Evolutionary conservation across 2,113 vertebrate genomes (phyloP), one percentile per base, ranked within the genome.

Genomic region (Thamnaconus septentrionalis): DNA sequence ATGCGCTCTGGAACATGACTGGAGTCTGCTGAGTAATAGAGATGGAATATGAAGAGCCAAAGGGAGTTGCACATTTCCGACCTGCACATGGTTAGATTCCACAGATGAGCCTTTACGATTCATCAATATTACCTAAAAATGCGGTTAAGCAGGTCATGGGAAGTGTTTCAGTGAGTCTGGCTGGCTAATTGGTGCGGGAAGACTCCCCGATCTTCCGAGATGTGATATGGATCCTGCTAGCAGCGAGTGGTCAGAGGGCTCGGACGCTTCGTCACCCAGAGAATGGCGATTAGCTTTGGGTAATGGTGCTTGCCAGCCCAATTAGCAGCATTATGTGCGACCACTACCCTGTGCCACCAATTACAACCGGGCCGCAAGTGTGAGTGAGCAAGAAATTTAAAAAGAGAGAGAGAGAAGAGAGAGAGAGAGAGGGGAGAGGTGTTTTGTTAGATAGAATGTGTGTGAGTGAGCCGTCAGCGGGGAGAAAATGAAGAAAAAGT

Each of bases 301-400:
- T 85, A 88, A 89, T 89, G 82, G 84, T 50, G 84, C 87, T 81
- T 86, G 87, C 82, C 79, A 85, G 77, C 62, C 80, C 87, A 89
- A 89, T 89, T 87, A 89, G 82, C 59, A 8, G 77, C 69, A 79
- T 87, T 85, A 89, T 81, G 76, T 86, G 85, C 72, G 85, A 84
- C 80, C 80, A 84, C 76, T 79, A 81, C 75, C 75, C 84, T 73
- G 68, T 71, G 69, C 79, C 73, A 64, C 80, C 86, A 87, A 90
- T 90, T 88, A 88, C 75, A 81, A 75, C 64, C 70, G 65, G 73
- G 56, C 49, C n/a, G 12, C 39, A 55, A 52, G 61, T 57, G 60
- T 50, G 72, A 58, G 67, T 48, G 61, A 62, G 64, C 47, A 42
- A 50, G 11, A n/a, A 10, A 7, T 64, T 68, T 53, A 41, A 49